phyloP scores from a whole-genome alignment of 2,888 invertebrate genomes.

The Octonoba sinensis region DNA sequence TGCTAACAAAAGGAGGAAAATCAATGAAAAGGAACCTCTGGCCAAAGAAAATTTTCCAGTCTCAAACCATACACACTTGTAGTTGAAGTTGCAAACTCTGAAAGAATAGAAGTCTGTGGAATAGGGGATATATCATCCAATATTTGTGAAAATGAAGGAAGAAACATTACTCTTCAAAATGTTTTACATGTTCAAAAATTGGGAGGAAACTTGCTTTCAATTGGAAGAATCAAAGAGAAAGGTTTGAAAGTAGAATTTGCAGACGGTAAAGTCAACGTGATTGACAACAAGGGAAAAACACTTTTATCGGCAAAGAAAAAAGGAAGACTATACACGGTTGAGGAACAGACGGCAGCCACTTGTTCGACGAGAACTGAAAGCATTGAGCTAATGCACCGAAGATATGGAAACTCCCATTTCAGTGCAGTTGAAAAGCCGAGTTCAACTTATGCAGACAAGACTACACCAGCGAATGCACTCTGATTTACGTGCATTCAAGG shows the following conservation, averaged over 20 bases:
- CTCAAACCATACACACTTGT: neutral
- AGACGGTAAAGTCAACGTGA: neutral
- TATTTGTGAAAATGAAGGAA: no score
- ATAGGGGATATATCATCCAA: no score
- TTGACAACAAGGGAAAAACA: no score
- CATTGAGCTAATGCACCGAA: no score
- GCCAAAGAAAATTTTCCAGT: neutral
- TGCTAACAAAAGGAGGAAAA: neutral
- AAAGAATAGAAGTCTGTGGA: neutral
- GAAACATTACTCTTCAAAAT: neutral
- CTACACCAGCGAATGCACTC: neutral
- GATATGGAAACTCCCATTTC: no score
- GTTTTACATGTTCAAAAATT: neutral
- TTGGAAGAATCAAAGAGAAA: neutral
- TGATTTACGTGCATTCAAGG: no score
- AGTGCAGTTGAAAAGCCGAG: no score
- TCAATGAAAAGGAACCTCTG: neutral
- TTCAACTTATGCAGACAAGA: no score
- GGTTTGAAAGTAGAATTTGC: neutral
- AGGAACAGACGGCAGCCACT: neutral
- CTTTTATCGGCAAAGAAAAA: no score
- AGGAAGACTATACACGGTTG: no score
- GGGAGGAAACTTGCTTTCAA: neutral
- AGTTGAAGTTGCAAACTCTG: neutral
- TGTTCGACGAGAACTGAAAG: neutral